Evolutionary conservation across 2,113 vertebrate species (phyloP).

Genomic region (Hemibagrus wyckioides): DNA sequence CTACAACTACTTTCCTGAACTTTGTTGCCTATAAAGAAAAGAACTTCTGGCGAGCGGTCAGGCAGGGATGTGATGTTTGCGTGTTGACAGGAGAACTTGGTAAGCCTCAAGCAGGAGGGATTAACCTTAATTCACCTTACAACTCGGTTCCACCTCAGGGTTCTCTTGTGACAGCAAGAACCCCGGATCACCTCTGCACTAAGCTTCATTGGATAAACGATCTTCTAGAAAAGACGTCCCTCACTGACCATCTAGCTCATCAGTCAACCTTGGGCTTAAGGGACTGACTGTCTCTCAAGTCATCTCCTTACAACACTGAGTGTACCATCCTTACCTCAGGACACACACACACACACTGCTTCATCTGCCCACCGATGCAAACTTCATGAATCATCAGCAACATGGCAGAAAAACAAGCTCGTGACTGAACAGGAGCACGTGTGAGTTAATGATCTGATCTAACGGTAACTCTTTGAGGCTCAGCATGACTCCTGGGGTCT

Average conservation of each 20-base stretch:
- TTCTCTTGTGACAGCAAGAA: background rate
- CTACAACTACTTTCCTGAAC: background rate
- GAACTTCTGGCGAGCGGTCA: too few species aligned
- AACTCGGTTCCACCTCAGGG: constrained; percentile 26
- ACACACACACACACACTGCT: constrained; percentile 41
- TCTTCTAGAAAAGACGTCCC: background rate
- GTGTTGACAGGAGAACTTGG: constrained; percentile 27
- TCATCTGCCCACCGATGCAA: constrained; percentile 13
- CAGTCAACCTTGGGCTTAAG: constrained; percentile 32
- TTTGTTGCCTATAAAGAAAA: background rate
- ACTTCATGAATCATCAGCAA: constrained; percentile 44
- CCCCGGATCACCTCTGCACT: background rate
- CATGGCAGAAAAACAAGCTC: constrained; percentile 33
- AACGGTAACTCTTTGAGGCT: constrained; percentile 30
- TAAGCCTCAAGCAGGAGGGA: constrained; percentile 1
- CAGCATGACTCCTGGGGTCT: background rate
- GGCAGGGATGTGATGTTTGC: background rate
- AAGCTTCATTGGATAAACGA: background rate
- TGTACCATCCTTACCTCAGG: constrained; percentile 32
- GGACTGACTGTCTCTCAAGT: constrained; percentile 22
- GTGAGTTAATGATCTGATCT: constrained; percentile 34
- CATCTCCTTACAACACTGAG: constrained; percentile 14
- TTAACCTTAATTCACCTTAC: constrained; percentile 26
- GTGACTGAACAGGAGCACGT: constrained; percentile 18
- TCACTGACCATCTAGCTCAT: background rate